Percentiles rank a stretch among this genome's conserved stretches.
Evolutionary conservation across 1,140 invertebrate species (phyloP).

Genomic region (Dufourea novaeangliae): DNA sequence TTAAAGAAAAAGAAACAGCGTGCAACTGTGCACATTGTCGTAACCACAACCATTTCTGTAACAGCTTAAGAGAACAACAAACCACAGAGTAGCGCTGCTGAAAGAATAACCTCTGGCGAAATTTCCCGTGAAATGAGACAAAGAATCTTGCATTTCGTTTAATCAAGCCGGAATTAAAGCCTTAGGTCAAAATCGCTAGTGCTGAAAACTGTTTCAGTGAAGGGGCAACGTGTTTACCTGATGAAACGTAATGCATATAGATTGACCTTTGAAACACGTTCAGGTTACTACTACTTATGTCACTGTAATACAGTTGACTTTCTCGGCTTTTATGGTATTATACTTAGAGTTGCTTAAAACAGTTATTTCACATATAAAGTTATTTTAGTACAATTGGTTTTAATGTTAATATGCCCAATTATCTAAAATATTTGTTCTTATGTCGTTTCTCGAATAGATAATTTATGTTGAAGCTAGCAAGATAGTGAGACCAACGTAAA

Average conservation of each 20-base stretch:
- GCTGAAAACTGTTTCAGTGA: not conserved
- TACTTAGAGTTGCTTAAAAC: too few relatives aligned
- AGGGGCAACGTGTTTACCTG: not conserved
- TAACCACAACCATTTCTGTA: conserved; percentile 41
- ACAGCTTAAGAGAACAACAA: conserved; percentile 28
- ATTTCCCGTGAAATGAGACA: conserved; percentile 8
- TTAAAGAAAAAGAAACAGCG: conserved; percentile 16
- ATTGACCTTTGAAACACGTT: not conserved
- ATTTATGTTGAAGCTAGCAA: too few relatives aligned
- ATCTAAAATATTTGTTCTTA: too few relatives aligned
- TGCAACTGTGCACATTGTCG: conserved; percentile 34
- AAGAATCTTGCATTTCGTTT: conserved; percentile 1
- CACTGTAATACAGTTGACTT: too few relatives aligned
- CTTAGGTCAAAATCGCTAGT: conserved; percentile 20
- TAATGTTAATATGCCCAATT: too few relatives aligned
- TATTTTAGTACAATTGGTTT: too few relatives aligned
- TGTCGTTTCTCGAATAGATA: too few relatives aligned
- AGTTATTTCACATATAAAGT: too few relatives aligned
- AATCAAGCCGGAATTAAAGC: conserved; percentile 22
- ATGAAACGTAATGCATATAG: not conserved
- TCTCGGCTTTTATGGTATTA: not conserved
- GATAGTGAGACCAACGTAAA: too few relatives aligned
- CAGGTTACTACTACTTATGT: too few relatives aligned
- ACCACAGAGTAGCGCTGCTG: not conserved
- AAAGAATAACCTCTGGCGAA: not conserved